Percentiles rank a stretch among this genome's conserved stretches.
Evolutionary conservation across 2,888 invertebrate genomes (phyloP).

Genomic region (Noctuana brunneofusca): DNA sequence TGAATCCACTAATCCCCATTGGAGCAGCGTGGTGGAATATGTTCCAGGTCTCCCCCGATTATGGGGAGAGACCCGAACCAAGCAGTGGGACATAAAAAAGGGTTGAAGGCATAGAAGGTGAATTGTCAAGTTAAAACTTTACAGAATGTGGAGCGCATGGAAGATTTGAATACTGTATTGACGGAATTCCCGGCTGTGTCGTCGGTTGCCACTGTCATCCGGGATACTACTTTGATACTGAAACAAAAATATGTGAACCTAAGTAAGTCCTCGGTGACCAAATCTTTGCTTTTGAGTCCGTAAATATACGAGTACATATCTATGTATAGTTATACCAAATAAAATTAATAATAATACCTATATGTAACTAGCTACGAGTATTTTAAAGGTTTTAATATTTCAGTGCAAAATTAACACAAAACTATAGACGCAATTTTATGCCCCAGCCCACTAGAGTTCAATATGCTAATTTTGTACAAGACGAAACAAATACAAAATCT

Average conservation of each 20-base stretch:
- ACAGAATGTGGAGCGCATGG: conserved; percentile 74
- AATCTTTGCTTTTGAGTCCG: neutral
- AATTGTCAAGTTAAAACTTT: neutral
- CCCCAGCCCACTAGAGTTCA: conserved; percentile 49
- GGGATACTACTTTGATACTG: conserved; percentile 74
- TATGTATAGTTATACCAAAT: neutral
- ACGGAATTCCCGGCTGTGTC: conserved; percentile 70
- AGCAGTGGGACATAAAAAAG: no score
- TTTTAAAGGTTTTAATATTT: conserved; percentile 41
- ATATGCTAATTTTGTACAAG: conserved; percentile 30
- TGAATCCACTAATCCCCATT: no score
- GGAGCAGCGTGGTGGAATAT: no score
- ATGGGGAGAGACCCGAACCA: no score
- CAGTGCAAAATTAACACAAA: conserved; percentile 61
- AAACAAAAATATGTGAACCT: conserved; percentile 72
- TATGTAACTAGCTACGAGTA: no score
- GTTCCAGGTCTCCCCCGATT: no score
- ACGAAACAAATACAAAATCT: conserved; percentile 38
- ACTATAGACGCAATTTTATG: conserved; percentile 49
- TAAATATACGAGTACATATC: neutral
- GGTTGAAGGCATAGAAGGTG: no score
- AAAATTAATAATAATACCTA: neutral
- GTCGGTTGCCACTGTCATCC: conserved; percentile 75
- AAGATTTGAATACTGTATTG: conserved; percentile 73
- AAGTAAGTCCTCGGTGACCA: conserved; percentile 52